phyloP scores from a whole-genome alignment of 92 coral and sea anemone species.

The Umimayanthus kanabou region DNA sequence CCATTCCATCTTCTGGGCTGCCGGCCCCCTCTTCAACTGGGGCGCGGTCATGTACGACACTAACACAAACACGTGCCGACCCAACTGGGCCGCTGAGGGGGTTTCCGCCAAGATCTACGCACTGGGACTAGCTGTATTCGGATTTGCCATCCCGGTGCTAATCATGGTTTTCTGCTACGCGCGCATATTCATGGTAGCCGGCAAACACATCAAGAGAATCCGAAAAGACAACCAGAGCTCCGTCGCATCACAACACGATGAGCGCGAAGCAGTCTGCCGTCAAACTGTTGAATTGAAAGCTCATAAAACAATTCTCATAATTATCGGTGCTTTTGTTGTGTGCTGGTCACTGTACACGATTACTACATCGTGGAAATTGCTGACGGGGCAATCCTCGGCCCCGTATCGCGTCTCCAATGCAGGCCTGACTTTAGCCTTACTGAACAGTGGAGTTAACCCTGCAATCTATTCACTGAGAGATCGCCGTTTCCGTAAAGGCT shows the following conservation, averaged over 20 bases:
- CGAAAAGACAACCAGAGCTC: slow-evolving; percentile 43
- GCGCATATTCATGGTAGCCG: slow-evolving; percentile 53
- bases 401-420: slow-evolving; percentile 59
- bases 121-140: slow-evolving; percentile 40
- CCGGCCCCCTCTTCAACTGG: slow-evolving; percentile 56
- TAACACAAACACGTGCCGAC: slow-evolving; percentile 63
- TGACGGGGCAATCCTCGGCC: slow-evolving; percentile 44
- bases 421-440: slow-evolving; percentile 58
- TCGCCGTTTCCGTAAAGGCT: slow-evolving; percentile 64
- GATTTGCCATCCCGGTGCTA: slow-evolving; percentile 51
- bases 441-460: slow-evolving; percentile 53
- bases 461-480: slow-evolving; percentile 54
- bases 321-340: slow-evolving; percentile 50
- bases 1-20: slow-evolving; percentile 66
- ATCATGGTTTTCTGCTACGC: slow-evolving; percentile 56
- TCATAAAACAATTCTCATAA: slow-evolving; percentile 60
- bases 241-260: slow-evolving; percentile 18
- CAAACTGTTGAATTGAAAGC: slow-evolving; percentile 52
- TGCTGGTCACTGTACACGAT: slow-evolving; percentile 58
- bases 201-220: slow-evolving; percentile 48
- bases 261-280: background rate
- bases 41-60: slow-evolving; percentile 51
- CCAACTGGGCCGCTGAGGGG: slow-evolving; percentile 59
- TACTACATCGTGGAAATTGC: slow-evolving; percentile 46
- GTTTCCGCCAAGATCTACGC: slow-evolving; percentile 44